Conservation (phyloP, 2,113 vertebrate genomes). For the Vidua chalybeata region DNA sequence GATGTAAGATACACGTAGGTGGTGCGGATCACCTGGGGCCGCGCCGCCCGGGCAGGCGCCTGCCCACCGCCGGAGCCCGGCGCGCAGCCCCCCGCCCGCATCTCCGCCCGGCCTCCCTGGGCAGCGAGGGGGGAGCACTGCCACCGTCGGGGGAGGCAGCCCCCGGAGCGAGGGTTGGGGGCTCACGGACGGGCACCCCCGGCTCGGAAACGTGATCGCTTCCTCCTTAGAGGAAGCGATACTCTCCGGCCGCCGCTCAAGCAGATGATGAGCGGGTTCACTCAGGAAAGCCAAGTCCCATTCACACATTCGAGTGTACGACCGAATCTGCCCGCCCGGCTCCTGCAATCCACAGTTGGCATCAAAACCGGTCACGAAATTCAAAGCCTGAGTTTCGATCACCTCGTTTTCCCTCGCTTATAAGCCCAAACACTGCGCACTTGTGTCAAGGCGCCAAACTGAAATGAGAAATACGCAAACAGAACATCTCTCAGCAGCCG, state of each 20-base stretch:
- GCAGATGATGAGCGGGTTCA: not conserved
- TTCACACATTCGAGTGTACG: not conserved
- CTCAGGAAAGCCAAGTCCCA: not conserved
- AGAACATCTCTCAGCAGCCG: not conserved
- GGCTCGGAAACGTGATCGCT: not conserved
- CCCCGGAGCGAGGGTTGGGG: not conserved
- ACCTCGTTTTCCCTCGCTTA: not conserved
- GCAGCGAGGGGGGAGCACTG: not conserved
- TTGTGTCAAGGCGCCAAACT: not conserved
- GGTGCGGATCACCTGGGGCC: conserved; percentile 71
- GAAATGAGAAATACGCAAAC: not conserved
- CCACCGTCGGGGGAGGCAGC: not conserved
- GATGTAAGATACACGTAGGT: not conserved
- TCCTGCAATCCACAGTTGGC: not conserved
- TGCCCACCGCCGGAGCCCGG: conserved; percentile 4
- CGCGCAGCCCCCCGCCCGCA: not conserved
- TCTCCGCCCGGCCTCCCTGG: not conserved
- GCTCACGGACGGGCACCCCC: not conserved
- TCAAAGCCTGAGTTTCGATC: not conserved
- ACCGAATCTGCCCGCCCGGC: not conserved
- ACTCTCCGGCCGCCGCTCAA: not conserved
- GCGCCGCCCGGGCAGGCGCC: conserved; percentile 24
- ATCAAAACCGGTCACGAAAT: not conserved
- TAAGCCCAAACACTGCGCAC: not conserved
- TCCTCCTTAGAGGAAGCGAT: not conserved